phyloP scores from a whole-genome alignment of 2,113 vertebrate species.

The Amphiprion ocellaris region DNA sequence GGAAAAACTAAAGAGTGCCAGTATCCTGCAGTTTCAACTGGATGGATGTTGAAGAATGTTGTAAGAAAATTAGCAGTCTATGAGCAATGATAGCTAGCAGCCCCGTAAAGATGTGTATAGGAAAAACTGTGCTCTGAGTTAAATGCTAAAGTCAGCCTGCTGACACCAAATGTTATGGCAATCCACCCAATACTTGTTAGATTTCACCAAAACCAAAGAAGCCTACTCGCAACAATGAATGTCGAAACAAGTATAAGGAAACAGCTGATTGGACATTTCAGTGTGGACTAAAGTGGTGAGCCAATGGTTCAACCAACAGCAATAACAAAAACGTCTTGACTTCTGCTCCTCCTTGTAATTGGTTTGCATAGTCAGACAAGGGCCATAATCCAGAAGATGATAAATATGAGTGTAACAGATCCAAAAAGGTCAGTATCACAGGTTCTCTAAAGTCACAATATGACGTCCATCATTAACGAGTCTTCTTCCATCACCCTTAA shows the following conservation, averaged over 20 bases:
- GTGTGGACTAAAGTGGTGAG: neutral
- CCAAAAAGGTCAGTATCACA: neutral
- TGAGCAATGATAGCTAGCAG: too few relatives aligned
- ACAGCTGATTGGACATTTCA: neutral
- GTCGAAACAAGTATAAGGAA: neutral
- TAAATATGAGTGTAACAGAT: constrained; percentile 9
- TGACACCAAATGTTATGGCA: too few relatives aligned
- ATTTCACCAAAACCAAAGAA: too few relatives aligned
- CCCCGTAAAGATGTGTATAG: neutral
- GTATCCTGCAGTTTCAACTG: too few relatives aligned
- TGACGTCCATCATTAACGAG: constrained; percentile 51
- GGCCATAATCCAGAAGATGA: constrained; percentile 14
- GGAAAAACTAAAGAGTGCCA: neutral
- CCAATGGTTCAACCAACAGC: constrained; percentile 2
- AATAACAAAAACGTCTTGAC: constrained; percentile 1
- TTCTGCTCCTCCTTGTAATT: neutral
- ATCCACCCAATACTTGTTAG: too few relatives aligned
- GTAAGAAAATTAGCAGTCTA: too few relatives aligned
- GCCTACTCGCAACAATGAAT: neutral
- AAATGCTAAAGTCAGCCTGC: neutral
- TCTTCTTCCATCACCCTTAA: constrained; percentile 40
- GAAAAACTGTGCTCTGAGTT: too few relatives aligned
- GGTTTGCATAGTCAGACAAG: constrained; percentile 21
- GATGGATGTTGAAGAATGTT: neutral
- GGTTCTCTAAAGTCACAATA: constrained; percentile 31